A percentile compares a stretch with the other conserved stretches of the same genome.
phyloP scores from a whole-genome alignment of 1,140 invertebrate species.

The Leptoteleia sp. region DNA sequence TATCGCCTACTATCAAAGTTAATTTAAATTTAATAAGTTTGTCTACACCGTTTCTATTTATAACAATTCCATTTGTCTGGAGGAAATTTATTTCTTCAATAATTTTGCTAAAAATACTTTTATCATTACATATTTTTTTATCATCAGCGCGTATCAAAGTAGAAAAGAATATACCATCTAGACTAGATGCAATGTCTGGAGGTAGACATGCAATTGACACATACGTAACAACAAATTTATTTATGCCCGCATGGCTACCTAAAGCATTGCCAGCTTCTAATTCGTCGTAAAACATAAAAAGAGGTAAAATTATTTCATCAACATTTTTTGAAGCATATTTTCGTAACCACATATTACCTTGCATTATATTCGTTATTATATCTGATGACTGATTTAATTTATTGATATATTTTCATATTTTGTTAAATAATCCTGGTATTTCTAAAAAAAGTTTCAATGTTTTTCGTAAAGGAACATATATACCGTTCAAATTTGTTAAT shows the following conservation, averaged over 20 bases:
- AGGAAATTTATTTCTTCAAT: slow-evolving; percentile 29
- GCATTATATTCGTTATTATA: neutral
- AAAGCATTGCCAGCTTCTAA: neutral
- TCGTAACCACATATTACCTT: neutral
- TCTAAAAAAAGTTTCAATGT: no score
- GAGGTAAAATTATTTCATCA: neutral
- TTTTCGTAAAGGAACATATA: neutral
- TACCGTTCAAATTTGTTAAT: no score
- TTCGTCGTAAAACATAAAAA: neutral
- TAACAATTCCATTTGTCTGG: slow-evolving; percentile 3
- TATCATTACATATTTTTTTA: slow-evolving; percentile 18
- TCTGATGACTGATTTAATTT: neutral
- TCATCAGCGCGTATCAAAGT: slow-evolving; percentile 7
- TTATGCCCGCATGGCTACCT: neutral
- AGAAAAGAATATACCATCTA: slow-evolving; percentile 30
- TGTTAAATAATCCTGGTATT: no score
- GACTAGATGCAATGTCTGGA: neutral
- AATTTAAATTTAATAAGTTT: slow-evolving; percentile 17
- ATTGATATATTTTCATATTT: no score
- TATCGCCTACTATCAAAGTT: neutral
- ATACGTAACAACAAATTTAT: neutral
- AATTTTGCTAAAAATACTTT: slow-evolving; percentile 21
- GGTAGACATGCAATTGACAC: neutral
- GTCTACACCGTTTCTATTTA: neutral
- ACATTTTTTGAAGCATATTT: neutral